These are phyloP conservation scores for Morphnarchus princeps DNA, from an alignment of 2,113 vertebrate species.

Conservation along the genomic window DNA sequence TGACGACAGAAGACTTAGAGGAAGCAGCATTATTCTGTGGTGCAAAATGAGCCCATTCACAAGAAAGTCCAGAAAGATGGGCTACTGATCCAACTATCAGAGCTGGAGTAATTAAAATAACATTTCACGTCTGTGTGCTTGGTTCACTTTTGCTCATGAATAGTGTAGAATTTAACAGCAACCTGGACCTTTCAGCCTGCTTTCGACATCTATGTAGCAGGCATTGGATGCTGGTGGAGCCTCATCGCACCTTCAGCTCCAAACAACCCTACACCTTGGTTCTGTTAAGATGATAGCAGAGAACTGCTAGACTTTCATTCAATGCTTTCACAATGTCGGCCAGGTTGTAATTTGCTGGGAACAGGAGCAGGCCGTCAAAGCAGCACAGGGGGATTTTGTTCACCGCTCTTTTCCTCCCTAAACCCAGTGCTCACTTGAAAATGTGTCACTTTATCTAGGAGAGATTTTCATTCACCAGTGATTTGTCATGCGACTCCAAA, in stretches of 20 bases:
- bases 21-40: neutral
- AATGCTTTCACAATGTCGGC: neutral
- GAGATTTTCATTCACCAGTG: neutral
- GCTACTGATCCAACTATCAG: neutral
- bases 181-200: neutral
- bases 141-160: neutral
- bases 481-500: neutral
- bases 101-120: neutral
- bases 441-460: neutral
- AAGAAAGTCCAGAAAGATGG: neutral
- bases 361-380: neutral
- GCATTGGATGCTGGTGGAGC: accelerated
- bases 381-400: neutral
- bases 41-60: neutral
- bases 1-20: neutral
- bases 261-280: neutral
- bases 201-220: neutral
- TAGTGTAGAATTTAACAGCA: neutral
- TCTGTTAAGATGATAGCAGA: neutral
- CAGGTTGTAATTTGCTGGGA: neutral
- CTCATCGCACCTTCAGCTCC: neutral
- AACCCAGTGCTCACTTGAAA: neutral
- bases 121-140: neutral
- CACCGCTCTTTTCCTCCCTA: neutral
- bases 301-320: neutral